phyloP scores from a whole-genome alignment of 2,113 vertebrate species.

The Polyodon spathula region DNA sequence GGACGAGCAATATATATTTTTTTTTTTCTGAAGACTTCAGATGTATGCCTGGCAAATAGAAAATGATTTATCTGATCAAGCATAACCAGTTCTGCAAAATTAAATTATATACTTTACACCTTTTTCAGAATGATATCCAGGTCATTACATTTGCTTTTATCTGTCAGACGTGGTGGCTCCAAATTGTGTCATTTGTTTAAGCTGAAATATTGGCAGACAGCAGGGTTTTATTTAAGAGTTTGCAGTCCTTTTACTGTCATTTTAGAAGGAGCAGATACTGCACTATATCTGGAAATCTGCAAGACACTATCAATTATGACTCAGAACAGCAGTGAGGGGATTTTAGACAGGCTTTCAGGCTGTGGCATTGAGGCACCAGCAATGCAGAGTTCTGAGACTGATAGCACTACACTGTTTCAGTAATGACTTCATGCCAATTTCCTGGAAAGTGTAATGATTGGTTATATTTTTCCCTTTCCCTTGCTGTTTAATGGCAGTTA shows the following conservation, averaged over 20 bases:
- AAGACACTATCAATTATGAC: conserved; percentile 43
- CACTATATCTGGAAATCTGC: too few relatives aligned
- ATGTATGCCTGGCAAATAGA: too few relatives aligned
- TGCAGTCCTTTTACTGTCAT: too few relatives aligned
- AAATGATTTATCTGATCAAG: too few relatives aligned
- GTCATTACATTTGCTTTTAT: conserved; percentile 39
- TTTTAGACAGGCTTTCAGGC: conserved; percentile 40
- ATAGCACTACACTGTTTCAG: too few relatives aligned
- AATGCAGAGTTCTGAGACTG: too few relatives aligned
- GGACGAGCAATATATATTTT: too few relatives aligned
- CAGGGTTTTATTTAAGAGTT: too few relatives aligned
- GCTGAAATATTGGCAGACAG: conserved; percentile 53
- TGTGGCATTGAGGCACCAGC: conserved; percentile 14
- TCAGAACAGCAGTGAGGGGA: too few relatives aligned
- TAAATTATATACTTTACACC: conserved; percentile 66
- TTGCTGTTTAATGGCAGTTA: too few relatives aligned
- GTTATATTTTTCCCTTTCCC: too few relatives aligned
- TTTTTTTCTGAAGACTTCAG: too few relatives aligned
- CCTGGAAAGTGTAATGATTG: neutral
- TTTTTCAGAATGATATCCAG: conserved; percentile 57
- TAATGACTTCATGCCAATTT: conserved; percentile 5
- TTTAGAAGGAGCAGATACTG: conserved; percentile 38
- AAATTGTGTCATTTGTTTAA: conserved; percentile 64
- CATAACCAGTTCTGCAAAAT: conserved; percentile 43
- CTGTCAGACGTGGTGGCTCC: conserved; percentile 58